These are phyloP conservation scores for Leptogaster cylindrica DNA, from an alignment of 2,888 invertebrate species.

Conservation along the genomic window DNA sequence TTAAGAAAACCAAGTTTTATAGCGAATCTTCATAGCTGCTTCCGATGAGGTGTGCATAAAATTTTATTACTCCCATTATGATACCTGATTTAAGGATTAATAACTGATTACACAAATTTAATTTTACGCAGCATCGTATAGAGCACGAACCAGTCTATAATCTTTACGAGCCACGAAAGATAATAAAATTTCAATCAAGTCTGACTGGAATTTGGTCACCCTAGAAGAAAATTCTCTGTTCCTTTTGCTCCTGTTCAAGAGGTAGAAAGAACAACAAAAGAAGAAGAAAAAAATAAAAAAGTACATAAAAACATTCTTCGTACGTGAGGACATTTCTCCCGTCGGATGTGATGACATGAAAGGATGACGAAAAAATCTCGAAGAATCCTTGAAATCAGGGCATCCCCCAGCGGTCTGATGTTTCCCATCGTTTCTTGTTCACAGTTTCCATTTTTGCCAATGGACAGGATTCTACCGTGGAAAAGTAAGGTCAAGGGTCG, in stretches of 20 bases:
- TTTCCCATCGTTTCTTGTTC: conserved; percentile 52
- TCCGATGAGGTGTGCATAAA: conserved; percentile 32
- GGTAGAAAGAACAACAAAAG: no score
- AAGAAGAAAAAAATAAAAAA: conserved; percentile 22
- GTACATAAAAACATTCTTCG: conserved; percentile 35
- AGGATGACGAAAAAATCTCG: conserved; percentile 46
- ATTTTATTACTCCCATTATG: conserved; percentile 44
- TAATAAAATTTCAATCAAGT: conserved; percentile 38
- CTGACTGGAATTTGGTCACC: conserved; percentile 31
- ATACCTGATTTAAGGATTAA: conserved; percentile 41
- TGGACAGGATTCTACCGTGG: conserved; percentile 22
- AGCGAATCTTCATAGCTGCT: not conserved
- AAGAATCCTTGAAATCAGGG: conserved; percentile 56
- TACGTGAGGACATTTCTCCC: conserved; percentile 37
- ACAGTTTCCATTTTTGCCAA: conserved; percentile 30
- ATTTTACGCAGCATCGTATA: not conserved
- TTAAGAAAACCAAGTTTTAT: conserved; percentile 16
- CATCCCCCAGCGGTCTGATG: conserved; percentile 61
- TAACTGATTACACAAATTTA: conserved; percentile 40
- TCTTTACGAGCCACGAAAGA: conserved; percentile 33
- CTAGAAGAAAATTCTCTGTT: no score
- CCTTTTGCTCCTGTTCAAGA: no score
- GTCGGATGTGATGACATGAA: conserved; percentile 33
- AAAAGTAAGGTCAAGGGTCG: conserved; percentile 19
- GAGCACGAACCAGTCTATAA: not conserved